A percentile compares a stretch with the other conserved stretches of the same genome.
These are phyloP conservation scores for Cynopterus sphinx DNA, from an alignment of 2,797 vertebrate genomes.

Conservation along the genomic window DNA sequence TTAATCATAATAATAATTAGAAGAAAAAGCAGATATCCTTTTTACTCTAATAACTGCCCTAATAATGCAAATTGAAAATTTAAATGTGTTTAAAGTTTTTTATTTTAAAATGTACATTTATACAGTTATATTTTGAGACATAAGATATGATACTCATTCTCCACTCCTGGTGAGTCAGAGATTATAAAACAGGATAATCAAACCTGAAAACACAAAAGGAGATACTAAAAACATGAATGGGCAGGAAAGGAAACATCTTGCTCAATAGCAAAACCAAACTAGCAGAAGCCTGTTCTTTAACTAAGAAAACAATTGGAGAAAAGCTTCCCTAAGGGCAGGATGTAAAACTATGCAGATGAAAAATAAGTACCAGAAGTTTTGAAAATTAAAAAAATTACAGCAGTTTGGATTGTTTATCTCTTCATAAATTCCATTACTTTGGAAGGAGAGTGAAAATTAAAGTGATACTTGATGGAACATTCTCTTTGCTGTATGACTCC, in stretches of 20 bases:
- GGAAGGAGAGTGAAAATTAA: neutral
- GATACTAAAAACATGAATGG: slow-evolving; percentile 28
- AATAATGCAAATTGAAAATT: neutral
- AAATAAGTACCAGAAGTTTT: neutral
- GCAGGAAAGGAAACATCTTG: neutral
- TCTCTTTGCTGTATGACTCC: neutral
- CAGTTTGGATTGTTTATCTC: neutral
- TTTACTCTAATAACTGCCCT: neutral
- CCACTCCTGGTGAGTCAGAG: slow-evolving; percentile 33
- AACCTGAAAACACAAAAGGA: neutral
- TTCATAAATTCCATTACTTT: neutral
- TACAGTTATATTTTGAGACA: neutral
- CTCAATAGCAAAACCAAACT: neutral
- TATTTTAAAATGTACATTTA: neutral
- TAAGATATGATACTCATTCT: neutral
- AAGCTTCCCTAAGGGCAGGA: neutral
- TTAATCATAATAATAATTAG: neutral
- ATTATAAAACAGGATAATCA: neutral
- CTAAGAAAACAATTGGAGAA: neutral
- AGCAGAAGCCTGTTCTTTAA: neutral
- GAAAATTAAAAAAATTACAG: neutral
- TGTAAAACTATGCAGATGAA: neutral
- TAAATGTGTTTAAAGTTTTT: neutral
- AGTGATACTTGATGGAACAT: neutral
- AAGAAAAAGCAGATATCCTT: neutral